Percentiles rank a stretch among this genome's conserved stretches.
phyloP scores from a whole-genome alignment of 2,888 invertebrate species.

The Teleogryllus oceanicus region DNA sequence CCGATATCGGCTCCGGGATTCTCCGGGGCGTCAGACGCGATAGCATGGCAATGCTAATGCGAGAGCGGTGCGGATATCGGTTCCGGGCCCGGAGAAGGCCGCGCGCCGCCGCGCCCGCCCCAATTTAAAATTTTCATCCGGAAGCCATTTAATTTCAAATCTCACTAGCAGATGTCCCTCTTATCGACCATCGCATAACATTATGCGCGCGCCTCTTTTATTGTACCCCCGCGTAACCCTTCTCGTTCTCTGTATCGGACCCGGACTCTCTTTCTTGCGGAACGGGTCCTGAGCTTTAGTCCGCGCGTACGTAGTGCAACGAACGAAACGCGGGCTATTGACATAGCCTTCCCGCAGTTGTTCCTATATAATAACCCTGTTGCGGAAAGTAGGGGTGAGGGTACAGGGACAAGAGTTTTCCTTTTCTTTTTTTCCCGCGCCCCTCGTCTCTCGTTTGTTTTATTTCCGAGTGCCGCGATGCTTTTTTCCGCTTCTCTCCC shows the following conservation, averaged over 20 bases:
- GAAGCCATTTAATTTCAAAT: constrained; percentile 18
- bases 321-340: neutral
- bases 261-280: too few relatives aligned
- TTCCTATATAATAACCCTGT: neutral
- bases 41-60: neutral
- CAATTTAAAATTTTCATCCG: constrained; percentile 9
- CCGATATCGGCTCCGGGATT: neutral
- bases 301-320: too few relatives aligned
- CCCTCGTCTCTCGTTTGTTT: neutral
- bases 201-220: neutral
- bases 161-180: constrained; percentile 18
- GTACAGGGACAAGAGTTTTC: neutral
- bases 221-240: neutral
- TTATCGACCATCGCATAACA: neutral
- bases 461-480: neutral
- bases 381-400: neutral
- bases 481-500: neutral
- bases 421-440: neutral
- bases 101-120: neutral
- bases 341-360: neutral
- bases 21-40: neutral
- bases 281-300: too few relatives aligned
- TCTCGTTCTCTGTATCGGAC: too few relatives aligned
- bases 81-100: neutral
- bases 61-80: neutral